These are phyloP conservation scores for Aythya baeri DNA, from an alignment of 2,113 vertebrate species.

Conservation along the genomic window DNA sequence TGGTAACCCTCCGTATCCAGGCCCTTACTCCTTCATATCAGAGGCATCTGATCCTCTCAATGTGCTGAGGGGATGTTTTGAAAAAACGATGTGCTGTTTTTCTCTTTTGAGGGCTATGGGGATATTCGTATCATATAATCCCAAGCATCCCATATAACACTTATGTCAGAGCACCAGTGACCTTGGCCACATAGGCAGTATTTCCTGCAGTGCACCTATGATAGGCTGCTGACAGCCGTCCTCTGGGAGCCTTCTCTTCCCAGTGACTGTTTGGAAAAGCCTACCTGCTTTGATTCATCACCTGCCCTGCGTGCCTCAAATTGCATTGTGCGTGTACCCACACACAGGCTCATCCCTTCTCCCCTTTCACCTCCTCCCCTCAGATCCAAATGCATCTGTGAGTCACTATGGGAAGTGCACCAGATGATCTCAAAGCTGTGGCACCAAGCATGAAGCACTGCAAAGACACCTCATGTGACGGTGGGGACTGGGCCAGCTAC, in stretches of 20 bases:
- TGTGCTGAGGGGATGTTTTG: background rate
- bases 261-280: background rate
- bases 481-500: background rate
- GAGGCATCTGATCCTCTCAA: background rate
- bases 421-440: background rate
- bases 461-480: background rate
- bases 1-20: background rate
- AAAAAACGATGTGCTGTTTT: background rate
- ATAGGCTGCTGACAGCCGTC: background rate
- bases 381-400: background rate
- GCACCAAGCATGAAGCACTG: background rate
- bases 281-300: background rate
- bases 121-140: background rate
- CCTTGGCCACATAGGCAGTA: background rate
- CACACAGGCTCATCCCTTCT: background rate
- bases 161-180: background rate
- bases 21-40: background rate
- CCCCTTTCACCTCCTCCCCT: constrained; percentile 33
- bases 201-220: accelerated
- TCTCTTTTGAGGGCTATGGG: background rate
- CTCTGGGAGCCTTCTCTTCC: background rate
- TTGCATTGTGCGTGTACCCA: background rate
- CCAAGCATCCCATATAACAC: background rate
- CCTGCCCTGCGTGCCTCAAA: background rate
- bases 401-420: background rate